Evolutionary conservation across 1,140 invertebrate genomes (phyloP).

Genomic region (Brachionus asplanchnoidis): DNA sequence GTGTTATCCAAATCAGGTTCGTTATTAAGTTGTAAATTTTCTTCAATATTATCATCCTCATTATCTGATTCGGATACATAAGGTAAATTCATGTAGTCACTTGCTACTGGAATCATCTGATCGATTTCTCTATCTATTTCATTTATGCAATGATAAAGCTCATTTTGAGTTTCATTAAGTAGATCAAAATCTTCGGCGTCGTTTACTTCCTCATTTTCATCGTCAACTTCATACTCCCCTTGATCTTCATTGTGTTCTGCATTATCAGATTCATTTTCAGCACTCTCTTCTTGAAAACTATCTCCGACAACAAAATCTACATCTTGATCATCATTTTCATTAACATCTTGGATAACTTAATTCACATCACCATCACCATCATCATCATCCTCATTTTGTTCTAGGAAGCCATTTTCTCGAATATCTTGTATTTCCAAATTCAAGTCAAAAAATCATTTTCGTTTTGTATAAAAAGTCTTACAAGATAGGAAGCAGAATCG

Average conservation of each 20-base stretch:
- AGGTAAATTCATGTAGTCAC: neutral
- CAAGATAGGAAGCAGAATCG: neutral
- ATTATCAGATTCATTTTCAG: neutral
- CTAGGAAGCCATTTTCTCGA: constrained; percentile 84
- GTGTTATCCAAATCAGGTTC: neutral
- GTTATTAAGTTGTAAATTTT: neutral
- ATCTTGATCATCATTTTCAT: neutral
- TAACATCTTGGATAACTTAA: neutral
- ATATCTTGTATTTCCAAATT: constrained; percentile 68
- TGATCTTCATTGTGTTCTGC: neutral
- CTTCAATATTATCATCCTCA: neutral
- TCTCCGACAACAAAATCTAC: neutral
- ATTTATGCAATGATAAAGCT: neutral
- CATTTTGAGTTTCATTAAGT: neutral
- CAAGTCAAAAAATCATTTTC: neutral
- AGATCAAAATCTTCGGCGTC: neutral
- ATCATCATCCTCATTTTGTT: constrained; percentile 81
- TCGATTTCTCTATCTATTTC: neutral
- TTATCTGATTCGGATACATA: neutral
- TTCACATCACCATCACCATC: neutral
- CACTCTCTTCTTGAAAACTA: neutral
- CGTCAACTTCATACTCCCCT: neutral
- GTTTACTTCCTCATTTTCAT: neutral
- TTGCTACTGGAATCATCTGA: neutral
- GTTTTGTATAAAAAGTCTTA: neutral